Conservation (phyloP, 2,113 vertebrate species). For the Solea solea region DNA sequence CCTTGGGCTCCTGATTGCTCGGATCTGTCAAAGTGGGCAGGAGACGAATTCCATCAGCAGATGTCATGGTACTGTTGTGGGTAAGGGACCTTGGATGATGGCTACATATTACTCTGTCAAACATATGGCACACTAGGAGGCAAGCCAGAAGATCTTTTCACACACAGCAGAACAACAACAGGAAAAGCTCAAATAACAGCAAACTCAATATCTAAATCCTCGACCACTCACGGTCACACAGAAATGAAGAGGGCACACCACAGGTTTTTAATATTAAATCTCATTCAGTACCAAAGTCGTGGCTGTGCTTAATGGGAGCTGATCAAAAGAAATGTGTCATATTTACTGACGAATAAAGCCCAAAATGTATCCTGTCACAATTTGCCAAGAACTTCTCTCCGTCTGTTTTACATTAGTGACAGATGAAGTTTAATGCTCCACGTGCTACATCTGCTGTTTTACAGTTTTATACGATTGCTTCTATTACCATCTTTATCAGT, state of each 20-base stretch:
- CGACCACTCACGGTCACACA: background rate
- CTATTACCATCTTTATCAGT: no score
- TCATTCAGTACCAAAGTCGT: background rate
- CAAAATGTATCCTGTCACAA: background rate
- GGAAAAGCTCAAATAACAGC: background rate
- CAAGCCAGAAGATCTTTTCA: background rate
- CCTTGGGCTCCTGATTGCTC: constrained; percentile 45
- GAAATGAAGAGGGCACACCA: background rate
- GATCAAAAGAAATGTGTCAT: background rate
- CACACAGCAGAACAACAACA: background rate
- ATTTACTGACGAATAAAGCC: background rate
- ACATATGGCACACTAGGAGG: constrained; percentile 2
- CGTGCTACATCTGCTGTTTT: no score
- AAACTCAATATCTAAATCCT: background rate
- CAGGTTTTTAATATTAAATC: constrained; percentile 13
- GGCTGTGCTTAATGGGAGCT: background rate
- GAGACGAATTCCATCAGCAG: constrained; percentile 52
- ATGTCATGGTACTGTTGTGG: constrained; percentile 35
- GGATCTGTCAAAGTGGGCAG: constrained; percentile 41
- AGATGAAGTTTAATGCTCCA: no score
- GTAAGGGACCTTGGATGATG: constrained; percentile 27
- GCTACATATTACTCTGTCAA: constrained; percentile 22
- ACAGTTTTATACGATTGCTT: no score
- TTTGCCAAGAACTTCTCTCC: no score
- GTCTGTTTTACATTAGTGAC: no score